Percentiles rank a stretch among this genome's conserved stretches.
Evolutionary conservation across 2,888 invertebrate species (phyloP).

Genomic region (Andricus quercusramuli): DNA sequence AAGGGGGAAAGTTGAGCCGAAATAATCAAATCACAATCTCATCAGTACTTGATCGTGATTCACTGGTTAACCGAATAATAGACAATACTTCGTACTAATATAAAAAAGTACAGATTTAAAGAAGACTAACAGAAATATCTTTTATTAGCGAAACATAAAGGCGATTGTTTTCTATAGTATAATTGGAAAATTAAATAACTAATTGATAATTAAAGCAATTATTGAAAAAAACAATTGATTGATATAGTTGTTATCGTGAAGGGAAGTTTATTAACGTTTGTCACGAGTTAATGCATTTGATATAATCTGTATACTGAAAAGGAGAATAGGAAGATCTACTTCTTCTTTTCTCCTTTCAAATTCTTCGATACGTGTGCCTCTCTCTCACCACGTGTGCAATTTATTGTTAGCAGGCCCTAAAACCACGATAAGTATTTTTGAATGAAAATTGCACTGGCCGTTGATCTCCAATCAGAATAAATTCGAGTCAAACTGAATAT

Average conservation of each 20-base stretch:
- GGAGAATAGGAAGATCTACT: constrained; percentile 13
- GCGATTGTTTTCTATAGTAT: constrained; percentile 11
- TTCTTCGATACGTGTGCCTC: constrained; percentile 29
- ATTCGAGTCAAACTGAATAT: background rate
- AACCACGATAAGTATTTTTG: constrained; percentile 9
- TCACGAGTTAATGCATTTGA: background rate
- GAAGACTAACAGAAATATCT: constrained; percentile 1
- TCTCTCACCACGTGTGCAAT: constrained; percentile 37
- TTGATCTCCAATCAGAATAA: background rate
- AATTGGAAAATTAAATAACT: constrained; percentile 18
- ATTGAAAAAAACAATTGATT: background rate
- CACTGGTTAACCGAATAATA: constrained; percentile 43
- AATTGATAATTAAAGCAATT: background rate
- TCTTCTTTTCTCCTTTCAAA: constrained; percentile 9
- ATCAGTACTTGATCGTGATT: constrained; percentile 40
- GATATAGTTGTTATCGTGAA: background rate
- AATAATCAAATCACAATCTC: constrained; percentile 22
- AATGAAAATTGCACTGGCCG: constrained; percentile 9
- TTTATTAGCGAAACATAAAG: constrained; percentile 4
- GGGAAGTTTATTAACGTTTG: background rate
- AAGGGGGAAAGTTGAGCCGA: constrained; percentile 13
- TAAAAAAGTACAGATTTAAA: background rate
- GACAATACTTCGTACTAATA: constrained; percentile 13
- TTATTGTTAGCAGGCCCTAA: constrained; percentile 29
- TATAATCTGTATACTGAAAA: constrained; percentile 13